Conservation (phyloP, 2,113 vertebrate species). For the Oreotrochilus melanogaster region DNA sequence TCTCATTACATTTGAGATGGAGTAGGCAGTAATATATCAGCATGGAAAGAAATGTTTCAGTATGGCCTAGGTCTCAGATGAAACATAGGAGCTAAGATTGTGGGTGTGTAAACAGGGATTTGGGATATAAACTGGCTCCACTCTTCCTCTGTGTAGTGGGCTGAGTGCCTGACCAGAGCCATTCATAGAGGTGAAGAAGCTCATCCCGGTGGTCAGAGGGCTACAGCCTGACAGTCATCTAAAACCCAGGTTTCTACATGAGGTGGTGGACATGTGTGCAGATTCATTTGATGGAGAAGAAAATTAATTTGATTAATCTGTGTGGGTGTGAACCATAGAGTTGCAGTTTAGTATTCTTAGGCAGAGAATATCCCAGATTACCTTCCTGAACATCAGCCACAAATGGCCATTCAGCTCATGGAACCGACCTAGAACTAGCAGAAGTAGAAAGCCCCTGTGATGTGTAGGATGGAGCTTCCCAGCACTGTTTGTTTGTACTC, state of each 20-base stretch:
- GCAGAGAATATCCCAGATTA: not conserved
- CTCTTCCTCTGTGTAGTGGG: not conserved
- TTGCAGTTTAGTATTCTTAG: not conserved
- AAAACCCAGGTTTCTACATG: not conserved
- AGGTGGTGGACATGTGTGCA: not conserved
- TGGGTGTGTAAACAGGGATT: not conserved
- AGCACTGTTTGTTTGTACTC: not conserved
- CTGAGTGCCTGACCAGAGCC: not conserved
- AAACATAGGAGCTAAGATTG: not conserved
- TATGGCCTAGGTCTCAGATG: not conserved
- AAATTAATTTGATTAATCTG: not conserved
- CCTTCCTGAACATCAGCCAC: not conserved
- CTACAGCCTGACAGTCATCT: not conserved
- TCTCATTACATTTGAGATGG: not conserved
- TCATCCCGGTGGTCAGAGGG: not conserved
- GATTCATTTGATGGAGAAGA: not conserved
- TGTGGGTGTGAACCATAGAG: not conserved
- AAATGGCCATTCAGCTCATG: not conserved
- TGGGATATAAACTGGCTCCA: not conserved
- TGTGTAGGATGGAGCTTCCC: not conserved
- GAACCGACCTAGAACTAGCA: not conserved
- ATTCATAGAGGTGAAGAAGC: not conserved
- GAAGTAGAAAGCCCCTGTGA: not conserved
- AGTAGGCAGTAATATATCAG: not conserved
- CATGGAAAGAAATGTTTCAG: not conserved